phyloP scores from a whole-genome alignment of 2,888 invertebrate species.

The Drosophila lacicola region DNA sequence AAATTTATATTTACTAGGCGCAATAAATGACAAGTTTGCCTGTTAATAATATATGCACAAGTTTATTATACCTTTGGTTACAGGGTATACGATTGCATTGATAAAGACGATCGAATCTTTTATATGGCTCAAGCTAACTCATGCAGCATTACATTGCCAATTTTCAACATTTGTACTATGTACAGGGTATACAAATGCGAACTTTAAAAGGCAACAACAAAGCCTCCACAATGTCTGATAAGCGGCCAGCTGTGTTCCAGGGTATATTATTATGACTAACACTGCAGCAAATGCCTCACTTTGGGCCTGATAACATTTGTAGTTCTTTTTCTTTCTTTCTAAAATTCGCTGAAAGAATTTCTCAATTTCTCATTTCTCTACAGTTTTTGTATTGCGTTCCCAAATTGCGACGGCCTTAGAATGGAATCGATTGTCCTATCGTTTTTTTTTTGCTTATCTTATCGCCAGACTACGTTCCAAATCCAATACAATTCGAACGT shows the following conservation, averaged over 20 bases:
- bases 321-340: neutral
- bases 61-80: no score
- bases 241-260: conserved; percentile 1
- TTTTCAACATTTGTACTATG: no score
- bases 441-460: conserved; percentile 33
- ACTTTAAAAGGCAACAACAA: neutral
- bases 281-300: conserved; percentile 20
- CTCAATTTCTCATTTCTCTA: conserved; percentile 11
- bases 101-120: no score
- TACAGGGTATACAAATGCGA: conserved; percentile 2
- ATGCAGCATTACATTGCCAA: no score
- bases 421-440: conserved; percentile 33
- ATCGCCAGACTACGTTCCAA: conserved; percentile 37
- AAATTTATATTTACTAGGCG: no score
- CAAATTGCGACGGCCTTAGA: conserved; percentile 26
- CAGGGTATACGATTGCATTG: no score
- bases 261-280: conserved; percentile 53
- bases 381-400: neutral
- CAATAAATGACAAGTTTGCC: no score
- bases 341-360: conserved; percentile 2
- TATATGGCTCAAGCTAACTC: no score
- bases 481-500: conserved; percentile 44
- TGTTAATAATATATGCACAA: no score
- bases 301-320: conserved; percentile 22
- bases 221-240: conserved; percentile 36